Base-by-base conservation (phyloP, 35 echinoderm and acorn worm species). In the Apostichopus californicus region DNA sequence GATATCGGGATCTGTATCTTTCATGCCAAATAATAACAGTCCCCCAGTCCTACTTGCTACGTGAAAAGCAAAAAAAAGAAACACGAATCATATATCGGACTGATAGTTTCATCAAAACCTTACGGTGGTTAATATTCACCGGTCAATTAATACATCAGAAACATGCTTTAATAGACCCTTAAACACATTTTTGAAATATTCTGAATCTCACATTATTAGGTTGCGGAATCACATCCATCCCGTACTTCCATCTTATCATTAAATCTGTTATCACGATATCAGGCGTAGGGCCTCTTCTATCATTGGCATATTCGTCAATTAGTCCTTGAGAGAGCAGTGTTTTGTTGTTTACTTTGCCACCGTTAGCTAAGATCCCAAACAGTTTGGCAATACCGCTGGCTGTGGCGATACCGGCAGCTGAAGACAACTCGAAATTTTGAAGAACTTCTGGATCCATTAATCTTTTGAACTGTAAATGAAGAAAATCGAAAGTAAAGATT, bases 381-480 rank as follows among this genome's bases (percentile, higher is more conserved):
- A 98, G 59, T 88, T 95, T 95, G 0, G 96, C 96, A 56, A 98
- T 13, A 1, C 75, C 94, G 24, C 78, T 83, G 1, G 96, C 96
- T 23, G 96, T 95, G 17, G 94, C 96, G 65, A 93, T 71, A 13
- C 96, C 96, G 34, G 53, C 77, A 6, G 82, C 94, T 9, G 96
- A 95, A 17, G 96, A 82, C 5, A 93, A 77, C 78, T 98, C 96
- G 0, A 92, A 56, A 5, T 56, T 80, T 22, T 89, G 78, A 5
- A 68, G 18, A 18, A 68, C 3, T 10, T 68, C 18, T 11, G 64
- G 64, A 68, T 68, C 64, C 11, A 11, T 14, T 18, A 68, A 68
- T 18, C 18, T 68, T 11, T 18, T 0, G 18, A 68, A 68, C 64
- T 68, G 64, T 18, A 4, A 68, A 9, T 68, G 11, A 68, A 68